Evolutionary conservation across 2,113 vertebrate genomes (phyloP).

Genomic region (Empidonax traillii): DNA sequence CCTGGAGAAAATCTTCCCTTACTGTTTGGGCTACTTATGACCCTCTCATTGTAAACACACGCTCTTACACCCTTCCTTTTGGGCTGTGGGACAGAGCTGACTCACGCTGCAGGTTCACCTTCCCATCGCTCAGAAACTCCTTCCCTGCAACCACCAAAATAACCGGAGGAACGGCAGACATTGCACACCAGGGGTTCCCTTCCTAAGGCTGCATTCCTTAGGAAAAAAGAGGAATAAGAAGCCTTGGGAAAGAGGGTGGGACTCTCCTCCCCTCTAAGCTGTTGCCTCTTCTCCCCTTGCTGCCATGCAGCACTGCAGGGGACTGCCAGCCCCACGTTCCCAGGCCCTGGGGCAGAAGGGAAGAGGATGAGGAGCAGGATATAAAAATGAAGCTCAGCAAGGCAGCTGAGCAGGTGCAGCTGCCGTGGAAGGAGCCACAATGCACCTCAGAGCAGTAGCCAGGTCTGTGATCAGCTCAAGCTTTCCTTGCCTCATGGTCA

Average conservation of each 20-base stretch:
- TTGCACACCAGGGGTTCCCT: neutral
- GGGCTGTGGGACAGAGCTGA: neutral
- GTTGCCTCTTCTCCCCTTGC: neutral
- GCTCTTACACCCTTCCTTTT: neutral
- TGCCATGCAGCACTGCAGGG: neutral
- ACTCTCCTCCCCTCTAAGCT: neutral
- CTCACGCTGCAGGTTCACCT: neutral
- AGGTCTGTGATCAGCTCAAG: neutral
- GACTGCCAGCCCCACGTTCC: neutral
- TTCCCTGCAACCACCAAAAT: neutral
- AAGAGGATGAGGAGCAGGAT: neutral
- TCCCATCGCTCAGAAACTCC: neutral
- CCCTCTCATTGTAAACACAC: neutral
- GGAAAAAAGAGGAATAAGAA: neutral
- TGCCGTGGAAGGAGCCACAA: neutral
- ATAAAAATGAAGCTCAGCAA: neutral
- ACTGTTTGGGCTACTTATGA: neutral
- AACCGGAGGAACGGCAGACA: neutral
- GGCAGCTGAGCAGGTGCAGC: neutral
- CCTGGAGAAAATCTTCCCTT: neutral
- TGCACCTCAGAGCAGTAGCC: neutral
- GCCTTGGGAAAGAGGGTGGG: neutral
- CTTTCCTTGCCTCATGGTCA: neutral
- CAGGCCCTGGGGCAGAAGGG: neutral
- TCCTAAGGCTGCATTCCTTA: neutral